These are phyloP conservation scores for Spinibarbus caldwelli DNA, from an alignment of 2,797 vertebrate genomes.

Conservation along the genomic window DNA sequence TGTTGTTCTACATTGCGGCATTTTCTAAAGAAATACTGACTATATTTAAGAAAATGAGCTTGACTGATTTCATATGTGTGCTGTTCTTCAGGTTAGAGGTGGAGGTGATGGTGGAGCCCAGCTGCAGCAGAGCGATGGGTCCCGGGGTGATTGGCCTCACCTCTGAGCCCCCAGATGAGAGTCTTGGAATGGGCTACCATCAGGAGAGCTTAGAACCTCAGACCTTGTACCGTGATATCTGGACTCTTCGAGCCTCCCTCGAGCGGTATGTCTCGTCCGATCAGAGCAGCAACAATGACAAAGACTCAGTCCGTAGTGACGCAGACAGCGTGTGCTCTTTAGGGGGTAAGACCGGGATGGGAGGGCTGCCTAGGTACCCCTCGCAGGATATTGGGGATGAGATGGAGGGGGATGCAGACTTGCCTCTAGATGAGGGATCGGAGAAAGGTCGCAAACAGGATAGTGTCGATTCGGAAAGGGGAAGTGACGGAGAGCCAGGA, in stretches of 20 bases:
- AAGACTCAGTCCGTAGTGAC: constrained; percentile 90
- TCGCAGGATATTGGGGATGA: constrained; percentile 83
- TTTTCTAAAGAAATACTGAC: not conserved
- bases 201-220: constrained; percentile 78
- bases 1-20: not conserved
- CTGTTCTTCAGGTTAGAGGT: constrained; percentile 87
- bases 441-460: constrained; percentile 73
- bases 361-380: constrained; percentile 71
- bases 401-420: constrained; percentile 68
- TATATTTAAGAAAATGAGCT: not conserved
- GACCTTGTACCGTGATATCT: constrained; percentile 91
- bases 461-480: constrained; percentile 76
- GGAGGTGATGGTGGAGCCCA: constrained; percentile 81
- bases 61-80: constrained; percentile 45
- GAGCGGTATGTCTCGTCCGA: constrained; percentile 89
- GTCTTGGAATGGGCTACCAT: constrained; percentile 60
- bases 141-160: constrained; percentile 76
- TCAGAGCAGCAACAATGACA: constrained; percentile 92
- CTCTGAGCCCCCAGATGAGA: constrained; percentile 76
- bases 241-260: constrained; percentile 92
- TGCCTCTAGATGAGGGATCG: constrained; percentile 56
- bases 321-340: constrained; percentile 88
- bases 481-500: constrained; percentile 80
- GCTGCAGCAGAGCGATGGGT: constrained; percentile 71
- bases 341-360: constrained; percentile 73